phyloP scores from a whole-genome alignment of 1,140 invertebrate genomes.

The Drosophila carrolli region DNA sequence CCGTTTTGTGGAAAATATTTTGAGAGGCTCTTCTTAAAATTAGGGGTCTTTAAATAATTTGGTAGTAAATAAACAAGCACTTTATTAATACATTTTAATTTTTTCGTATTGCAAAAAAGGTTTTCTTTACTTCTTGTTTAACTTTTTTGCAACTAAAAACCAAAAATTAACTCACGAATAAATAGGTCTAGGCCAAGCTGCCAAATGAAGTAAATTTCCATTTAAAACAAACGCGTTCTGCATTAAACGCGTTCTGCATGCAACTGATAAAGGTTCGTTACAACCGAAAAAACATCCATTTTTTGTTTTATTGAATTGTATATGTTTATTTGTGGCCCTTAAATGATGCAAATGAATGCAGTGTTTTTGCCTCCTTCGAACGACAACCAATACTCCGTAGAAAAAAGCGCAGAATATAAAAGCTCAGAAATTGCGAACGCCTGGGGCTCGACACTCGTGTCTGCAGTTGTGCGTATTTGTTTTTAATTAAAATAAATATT shows the following conservation, averaged over 20 bases:
- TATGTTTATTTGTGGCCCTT: constrained; percentile 48
- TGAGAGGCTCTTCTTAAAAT: too few species aligned
- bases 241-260: constrained; percentile 11
- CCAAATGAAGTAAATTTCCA: background rate
- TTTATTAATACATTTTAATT: background rate
- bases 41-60: background rate
- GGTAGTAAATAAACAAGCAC: background rate
- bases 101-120: too few species aligned
- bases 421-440: constrained; percentile 20
- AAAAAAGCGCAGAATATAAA: constrained; percentile 24
- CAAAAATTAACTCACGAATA: background rate
- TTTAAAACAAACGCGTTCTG: background rate
- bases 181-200: background rate
- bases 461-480: constrained; percentile 64
- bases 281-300: constrained; percentile 25
- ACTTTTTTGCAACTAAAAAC: background rate
- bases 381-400: background rate
- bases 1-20: background rate
- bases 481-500: constrained; percentile 84
- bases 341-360: constrained; percentile 50
- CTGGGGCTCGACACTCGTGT: constrained; percentile 23
- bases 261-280: constrained; percentile 29
- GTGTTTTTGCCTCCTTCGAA: constrained; percentile 29
- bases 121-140: background rate
- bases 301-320: constrained; percentile 14